Conservation (phyloP, 2,888 invertebrate species). For the Calameuta pallipes region DNA sequence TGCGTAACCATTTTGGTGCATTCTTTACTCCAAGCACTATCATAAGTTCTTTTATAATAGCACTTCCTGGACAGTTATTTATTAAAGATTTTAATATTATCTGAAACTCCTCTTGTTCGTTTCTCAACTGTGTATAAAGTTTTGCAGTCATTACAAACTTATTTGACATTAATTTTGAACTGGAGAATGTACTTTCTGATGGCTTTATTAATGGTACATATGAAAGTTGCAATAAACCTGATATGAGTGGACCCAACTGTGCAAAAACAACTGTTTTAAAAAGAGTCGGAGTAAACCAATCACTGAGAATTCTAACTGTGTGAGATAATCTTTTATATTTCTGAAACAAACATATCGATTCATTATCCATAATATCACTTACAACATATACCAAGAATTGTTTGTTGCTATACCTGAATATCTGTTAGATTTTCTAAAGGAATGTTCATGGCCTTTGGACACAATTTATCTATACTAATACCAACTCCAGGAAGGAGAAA, state of each 20-base stretch:
- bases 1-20: conserved; percentile 75
- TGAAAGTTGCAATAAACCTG: conserved; percentile 76
- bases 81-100: conserved; percentile 69
- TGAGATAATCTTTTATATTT: conserved; percentile 71
- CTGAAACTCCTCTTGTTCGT: conserved; percentile 69
- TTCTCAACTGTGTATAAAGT: conserved; percentile 68
- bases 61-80: conserved; percentile 71
- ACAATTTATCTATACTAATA: conserved; percentile 67
- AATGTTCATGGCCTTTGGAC: conserved; percentile 59
- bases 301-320: conserved; percentile 70
- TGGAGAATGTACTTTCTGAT: conserved; percentile 12
- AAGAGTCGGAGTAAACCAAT: conserved; percentile 42
- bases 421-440: conserved; percentile 62
- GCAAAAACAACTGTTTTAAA: conserved; percentile 46
- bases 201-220: conserved; percentile 77
- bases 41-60: conserved; percentile 78
- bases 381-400: conserved; percentile 41
- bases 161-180: conserved; percentile 9
- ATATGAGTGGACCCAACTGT: conserved; percentile 68
- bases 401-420: conserved; percentile 68
- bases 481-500: conserved; percentile 77
- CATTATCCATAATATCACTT: conserved; percentile 1
- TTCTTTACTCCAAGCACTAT: conserved; percentile 71
- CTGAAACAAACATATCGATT: conserved; percentile 50
- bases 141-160: conserved; percentile 71